These are phyloP conservation scores for Danaus melanippus DNA, from an alignment of 1,140 invertebrate genomes.

Conservation along the genomic window DNA sequence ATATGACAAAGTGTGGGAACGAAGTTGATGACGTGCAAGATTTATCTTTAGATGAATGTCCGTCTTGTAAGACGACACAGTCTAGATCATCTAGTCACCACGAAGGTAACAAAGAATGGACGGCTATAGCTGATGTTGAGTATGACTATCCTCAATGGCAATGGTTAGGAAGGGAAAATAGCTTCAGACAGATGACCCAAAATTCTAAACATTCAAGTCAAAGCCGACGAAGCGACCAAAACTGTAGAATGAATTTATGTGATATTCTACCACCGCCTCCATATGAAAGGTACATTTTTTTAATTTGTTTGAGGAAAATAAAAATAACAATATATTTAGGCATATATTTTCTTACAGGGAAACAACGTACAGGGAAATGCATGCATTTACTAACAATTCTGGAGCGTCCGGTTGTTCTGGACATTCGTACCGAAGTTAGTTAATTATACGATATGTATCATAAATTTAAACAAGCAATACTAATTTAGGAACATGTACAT, in stretches of 20 bases:
- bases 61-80: slow-evolving; percentile 60
- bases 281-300: slow-evolving; percentile 51
- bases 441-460: slow-evolving; percentile 51
- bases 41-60: slow-evolving; percentile 60
- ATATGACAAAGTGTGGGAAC: slow-evolving; percentile 67
- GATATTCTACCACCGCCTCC: slow-evolving; percentile 63
- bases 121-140: slow-evolving; percentile 58
- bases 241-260: slow-evolving; percentile 63
- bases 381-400: slow-evolving; percentile 52
- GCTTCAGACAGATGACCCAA: slow-evolving; percentile 52
- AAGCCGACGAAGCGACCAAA: slow-evolving; percentile 50
- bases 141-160: slow-evolving; percentile 68
- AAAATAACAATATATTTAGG: too few species aligned
- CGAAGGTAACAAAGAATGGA: slow-evolving; percentile 58
- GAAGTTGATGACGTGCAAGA: slow-evolving; percentile 54
- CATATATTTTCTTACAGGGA: slow-evolving; percentile 45
- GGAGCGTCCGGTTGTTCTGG: slow-evolving; percentile 63
- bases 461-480: slow-evolving; percentile 62
- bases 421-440: slow-evolving; percentile 60
- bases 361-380: slow-evolving; percentile 54
- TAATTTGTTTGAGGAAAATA: slow-evolving; percentile 1
- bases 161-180: slow-evolving; percentile 59
- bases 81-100: slow-evolving; percentile 64
- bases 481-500: slow-evolving; percentile 44
- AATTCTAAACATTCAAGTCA: slow-evolving; percentile 46